Base-by-base conservation (phyloP, 1,140 invertebrate genomes). In the Drosophila willistoni region DNA sequence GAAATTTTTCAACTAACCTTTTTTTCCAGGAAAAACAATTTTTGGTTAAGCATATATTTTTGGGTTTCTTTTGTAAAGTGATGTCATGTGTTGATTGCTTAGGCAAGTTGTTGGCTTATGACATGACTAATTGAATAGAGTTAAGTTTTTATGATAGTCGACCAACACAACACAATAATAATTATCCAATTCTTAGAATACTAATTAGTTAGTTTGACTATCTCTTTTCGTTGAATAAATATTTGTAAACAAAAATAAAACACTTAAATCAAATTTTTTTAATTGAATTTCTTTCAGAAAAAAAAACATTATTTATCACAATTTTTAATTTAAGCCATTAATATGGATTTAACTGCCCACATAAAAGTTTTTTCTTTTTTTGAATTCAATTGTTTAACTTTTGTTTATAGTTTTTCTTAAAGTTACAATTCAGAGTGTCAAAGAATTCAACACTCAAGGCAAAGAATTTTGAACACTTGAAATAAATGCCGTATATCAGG, bases 101-200 rank as follows among this genome's bases (percentile, higher is more conserved):
- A 9, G 64, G 36, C 63, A 70, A 39, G 63, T 47, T 51, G 12
- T 13, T 65, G 13, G 14, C 12, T 55, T 56, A 61, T 22, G 61
- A 25, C 68, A 64, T 64, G 54, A 36, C 14, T 9, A 42, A 36
- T 17, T 64, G 60, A 67, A 67, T 66, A n/a, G 56, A 67, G 64
- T 71, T 55, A 57, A 42, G 57, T 51, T 68, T 29, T 51, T 51
- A 51, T 51, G 44, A 51, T 51, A 19, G 44, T 10, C 34, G 34
- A 3, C 34, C 34, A 12, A 10, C 7, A 36, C 14, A 7, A 14
- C 42, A 47, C 14, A 22, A 51, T 10, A 19, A 51, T 51, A 51
- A 51, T 51, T 22, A 51, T 47, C 7, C 14, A 17, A 47, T 51
- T 51, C 44, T 22, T 22, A 7, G 44, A 51, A 51, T 51, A 51